phyloP scores from a whole-genome alignment of 1,140 invertebrate genomes.

The Hetaerina americana region DNA sequence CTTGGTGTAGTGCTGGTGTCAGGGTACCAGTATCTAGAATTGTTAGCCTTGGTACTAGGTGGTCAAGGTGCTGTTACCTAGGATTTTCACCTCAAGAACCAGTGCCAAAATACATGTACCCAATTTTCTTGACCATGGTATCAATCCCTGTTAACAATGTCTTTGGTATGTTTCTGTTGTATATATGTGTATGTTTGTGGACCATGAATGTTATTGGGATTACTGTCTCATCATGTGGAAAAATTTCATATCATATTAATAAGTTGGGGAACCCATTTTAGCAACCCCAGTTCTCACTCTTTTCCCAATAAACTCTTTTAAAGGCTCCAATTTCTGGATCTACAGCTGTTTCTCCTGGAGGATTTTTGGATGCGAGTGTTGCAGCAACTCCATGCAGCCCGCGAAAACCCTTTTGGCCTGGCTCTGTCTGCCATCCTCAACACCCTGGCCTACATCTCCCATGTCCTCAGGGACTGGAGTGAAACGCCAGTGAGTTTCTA shows the following conservation, averaged over 20 bases:
- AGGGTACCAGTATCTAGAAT: no score
- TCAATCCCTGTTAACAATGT: no score
- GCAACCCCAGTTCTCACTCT: no score
- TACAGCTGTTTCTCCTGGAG: slow-evolving; percentile 79
- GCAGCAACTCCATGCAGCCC: slow-evolving; percentile 52
- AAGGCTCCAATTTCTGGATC: slow-evolving; percentile 70
- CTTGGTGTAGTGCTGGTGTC: no score
- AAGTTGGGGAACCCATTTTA: no score
- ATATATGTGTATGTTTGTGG: slow-evolving; percentile 7
- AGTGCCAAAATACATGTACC: no score
- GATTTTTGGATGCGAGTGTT: slow-evolving; percentile 72
- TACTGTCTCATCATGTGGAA: background rate
- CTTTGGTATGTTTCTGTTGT: background rate
- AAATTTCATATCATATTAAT: background rate
- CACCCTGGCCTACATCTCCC: slow-evolving; percentile 63
- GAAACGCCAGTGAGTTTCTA: slow-evolving; percentile 50
- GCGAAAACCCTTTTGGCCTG: slow-evolving; percentile 42
- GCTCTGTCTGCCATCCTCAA: slow-evolving; percentile 62
- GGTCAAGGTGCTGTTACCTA: no score
- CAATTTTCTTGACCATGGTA: no score
- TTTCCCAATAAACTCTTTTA: no score
- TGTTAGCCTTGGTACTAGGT: no score
- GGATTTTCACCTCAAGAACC: no score
- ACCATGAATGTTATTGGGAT: no score
- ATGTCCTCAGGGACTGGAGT: slow-evolving; percentile 74